These are phyloP conservation scores for Sebastes itinus DNA, from an alignment of 2,797 vertebrate species.

Conservation along the genomic window DNA sequence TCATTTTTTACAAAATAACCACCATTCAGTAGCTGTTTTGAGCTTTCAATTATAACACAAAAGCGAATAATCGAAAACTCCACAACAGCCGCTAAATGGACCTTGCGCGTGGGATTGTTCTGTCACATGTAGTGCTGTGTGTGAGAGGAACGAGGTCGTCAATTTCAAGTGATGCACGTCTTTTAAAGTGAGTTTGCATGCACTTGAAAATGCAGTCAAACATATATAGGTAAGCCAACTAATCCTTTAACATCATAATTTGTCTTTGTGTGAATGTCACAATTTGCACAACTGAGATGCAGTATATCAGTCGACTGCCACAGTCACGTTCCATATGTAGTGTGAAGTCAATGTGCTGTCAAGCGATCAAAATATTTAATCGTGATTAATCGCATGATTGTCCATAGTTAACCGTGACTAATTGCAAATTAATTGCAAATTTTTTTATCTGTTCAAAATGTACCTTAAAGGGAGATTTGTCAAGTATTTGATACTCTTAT, in stretches of 20 bases:
- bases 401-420: too few relatives aligned
- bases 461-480: too few relatives aligned
- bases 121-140: not conserved
- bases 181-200: not conserved
- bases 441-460: too few relatives aligned
- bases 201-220: not conserved
- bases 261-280: not conserved
- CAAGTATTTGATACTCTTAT: too few relatives aligned
- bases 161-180: not conserved
- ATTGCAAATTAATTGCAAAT: too few relatives aligned
- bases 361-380: too few relatives aligned
- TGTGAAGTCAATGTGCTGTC: too few relatives aligned
- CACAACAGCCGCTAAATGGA: not conserved
- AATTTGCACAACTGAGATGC: not conserved
- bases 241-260: not conserved
- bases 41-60: not conserved
- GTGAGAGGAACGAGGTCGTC: not conserved
- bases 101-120: not conserved
- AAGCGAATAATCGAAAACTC: not conserved
- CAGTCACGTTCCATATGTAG: too few relatives aligned
- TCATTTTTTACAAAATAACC: not conserved
- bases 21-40: not conserved
- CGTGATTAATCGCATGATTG: too few relatives aligned
- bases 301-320: not conserved
- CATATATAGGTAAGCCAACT: too few relatives aligned